Evolutionary conservation across 2,888 invertebrate genomes (phyloP).

Genomic region (Agonopterix arenella): DNA sequence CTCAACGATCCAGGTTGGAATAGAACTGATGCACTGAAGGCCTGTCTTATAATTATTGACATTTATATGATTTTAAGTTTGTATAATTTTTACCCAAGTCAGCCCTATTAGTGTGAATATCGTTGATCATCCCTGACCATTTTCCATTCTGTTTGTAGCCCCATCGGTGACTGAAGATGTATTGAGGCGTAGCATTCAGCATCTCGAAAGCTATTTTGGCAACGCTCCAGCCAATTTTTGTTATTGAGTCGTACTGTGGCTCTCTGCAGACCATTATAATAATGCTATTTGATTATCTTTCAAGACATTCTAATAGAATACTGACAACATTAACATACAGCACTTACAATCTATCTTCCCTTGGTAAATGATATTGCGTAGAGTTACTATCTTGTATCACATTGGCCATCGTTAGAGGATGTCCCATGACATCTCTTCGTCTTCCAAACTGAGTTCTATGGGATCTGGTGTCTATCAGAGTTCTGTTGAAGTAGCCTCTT

Average conservation of each 20-base stretch:
- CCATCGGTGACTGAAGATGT: conserved; percentile 46
- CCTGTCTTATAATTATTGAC: too few species aligned
- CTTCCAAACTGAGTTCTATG: conserved; percentile 41
- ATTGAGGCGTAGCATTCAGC: conserved; percentile 50
- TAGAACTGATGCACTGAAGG: too few species aligned
- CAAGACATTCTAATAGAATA: too few species aligned
- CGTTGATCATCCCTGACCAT: conserved; percentile 57
- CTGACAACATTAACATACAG: background rate
- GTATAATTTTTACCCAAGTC: conserved; percentile 37
- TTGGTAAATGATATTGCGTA: conserved; percentile 37
- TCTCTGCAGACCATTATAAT: conserved; percentile 24
- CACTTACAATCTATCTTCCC: conserved; percentile 48
- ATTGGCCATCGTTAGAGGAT: conserved; percentile 49
- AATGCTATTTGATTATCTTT: background rate
- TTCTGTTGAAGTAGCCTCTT: conserved; percentile 42
- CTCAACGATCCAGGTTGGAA: too few species aligned
- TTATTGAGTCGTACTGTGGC: conserved; percentile 36
- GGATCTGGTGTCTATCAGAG: conserved; percentile 31
- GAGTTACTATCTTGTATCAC: conserved; percentile 55
- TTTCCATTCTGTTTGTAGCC: conserved; percentile 47
- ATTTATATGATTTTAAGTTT: too few species aligned
- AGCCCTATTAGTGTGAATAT: conserved; percentile 38
- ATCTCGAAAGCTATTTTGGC: conserved; percentile 41
- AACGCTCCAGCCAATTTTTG: conserved; percentile 47
- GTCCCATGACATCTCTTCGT: conserved; percentile 44